phyloP scores from a whole-genome alignment of 23 tunicate genomes.

The Corella eumyota region DNA sequence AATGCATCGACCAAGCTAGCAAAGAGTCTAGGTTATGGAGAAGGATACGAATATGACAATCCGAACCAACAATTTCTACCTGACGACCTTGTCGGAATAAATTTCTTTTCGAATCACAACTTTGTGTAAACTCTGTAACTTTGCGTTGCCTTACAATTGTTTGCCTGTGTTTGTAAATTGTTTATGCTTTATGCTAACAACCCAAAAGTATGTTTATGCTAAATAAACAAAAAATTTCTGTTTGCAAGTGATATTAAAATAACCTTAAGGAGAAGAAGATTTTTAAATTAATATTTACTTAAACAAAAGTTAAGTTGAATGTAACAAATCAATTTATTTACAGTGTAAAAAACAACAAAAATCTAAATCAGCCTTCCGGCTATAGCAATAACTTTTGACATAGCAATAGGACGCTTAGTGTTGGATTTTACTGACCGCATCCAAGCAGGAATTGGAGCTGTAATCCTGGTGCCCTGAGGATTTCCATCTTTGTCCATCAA shows the following conservation, averaged over 20 bases:
- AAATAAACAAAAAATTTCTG: too few relatives aligned
- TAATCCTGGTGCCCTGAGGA: slow-evolving; percentile 92
- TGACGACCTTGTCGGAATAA: slow-evolving; percentile 5
- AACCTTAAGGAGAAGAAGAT: not conserved
- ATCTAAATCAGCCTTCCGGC: slow-evolving; percentile 44
- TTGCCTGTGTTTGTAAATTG: not conserved
- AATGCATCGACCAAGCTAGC: slow-evolving; percentile 53
- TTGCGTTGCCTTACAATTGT: too few relatives aligned
- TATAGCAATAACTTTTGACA: slow-evolving; percentile 83
- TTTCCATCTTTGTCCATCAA: slow-evolving; percentile 76
- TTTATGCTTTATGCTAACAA: not conserved
- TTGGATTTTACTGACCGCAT: slow-evolving; percentile 46
- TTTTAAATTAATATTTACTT: not conserved
- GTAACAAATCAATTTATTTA: not conserved
- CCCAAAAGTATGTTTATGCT: not conserved
- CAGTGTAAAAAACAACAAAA: not conserved
- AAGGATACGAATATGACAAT: slow-evolving; percentile 48
- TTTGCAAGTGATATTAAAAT: not conserved
- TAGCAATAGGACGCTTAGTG: slow-evolving; percentile 42
- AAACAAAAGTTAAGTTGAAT: not conserved
- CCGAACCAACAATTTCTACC: slow-evolving; percentile 41
- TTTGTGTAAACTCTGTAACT: too few relatives aligned
- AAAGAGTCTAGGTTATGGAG: slow-evolving; percentile 51
- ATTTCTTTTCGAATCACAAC: slow-evolving; percentile 16
- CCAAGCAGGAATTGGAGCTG: slow-evolving; percentile 89